Conservation (phyloP, 2,888 invertebrate species). For the Drosophila yooni region DNA sequence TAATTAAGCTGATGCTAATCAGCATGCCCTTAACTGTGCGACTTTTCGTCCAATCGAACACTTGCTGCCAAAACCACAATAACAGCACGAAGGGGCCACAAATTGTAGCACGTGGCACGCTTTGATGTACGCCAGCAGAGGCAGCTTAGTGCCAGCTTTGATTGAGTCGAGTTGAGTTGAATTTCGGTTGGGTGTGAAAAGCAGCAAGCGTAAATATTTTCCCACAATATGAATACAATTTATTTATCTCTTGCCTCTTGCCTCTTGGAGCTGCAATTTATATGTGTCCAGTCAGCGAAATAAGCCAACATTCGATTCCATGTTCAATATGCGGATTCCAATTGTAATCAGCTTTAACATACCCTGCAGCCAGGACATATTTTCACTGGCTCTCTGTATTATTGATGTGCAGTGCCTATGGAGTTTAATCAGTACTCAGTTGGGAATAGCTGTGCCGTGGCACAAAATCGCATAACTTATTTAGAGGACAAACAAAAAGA, state of each 20-base stretch:
- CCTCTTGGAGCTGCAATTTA: not conserved
- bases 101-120: conserved; percentile 26
- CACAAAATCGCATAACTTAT: not conserved
- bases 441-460: not conserved
- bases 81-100: conserved; percentile 11
- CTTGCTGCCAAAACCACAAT: conserved; percentile 45
- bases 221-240: conserved; percentile 8
- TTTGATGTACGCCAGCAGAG: conserved; percentile 37
- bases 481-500: not conserved
- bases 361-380: not conserved
- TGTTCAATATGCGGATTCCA: not conserved
- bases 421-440: not conserved
- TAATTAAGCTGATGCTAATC: conserved; percentile 74
- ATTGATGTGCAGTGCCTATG: too few relatives aligned
- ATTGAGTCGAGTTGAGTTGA: not conserved
- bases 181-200: conserved; percentile 1
- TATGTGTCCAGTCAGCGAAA: conserved; percentile 7
- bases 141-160: conserved; percentile 23
- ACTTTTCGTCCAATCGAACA: conserved; percentile 49
- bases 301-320: conserved; percentile 5
- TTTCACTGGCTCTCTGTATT: too few relatives aligned
- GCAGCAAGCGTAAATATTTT: conserved; percentile 1
- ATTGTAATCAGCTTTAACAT: conserved; percentile 14
- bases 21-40: conserved; percentile 43
- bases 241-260: not conserved